Evolutionary conservation across 2,888 invertebrate genomes (phyloP), one percentile per base, ranked within the genome.

Genomic region (Sphaerophoria rueppellii): DNA sequence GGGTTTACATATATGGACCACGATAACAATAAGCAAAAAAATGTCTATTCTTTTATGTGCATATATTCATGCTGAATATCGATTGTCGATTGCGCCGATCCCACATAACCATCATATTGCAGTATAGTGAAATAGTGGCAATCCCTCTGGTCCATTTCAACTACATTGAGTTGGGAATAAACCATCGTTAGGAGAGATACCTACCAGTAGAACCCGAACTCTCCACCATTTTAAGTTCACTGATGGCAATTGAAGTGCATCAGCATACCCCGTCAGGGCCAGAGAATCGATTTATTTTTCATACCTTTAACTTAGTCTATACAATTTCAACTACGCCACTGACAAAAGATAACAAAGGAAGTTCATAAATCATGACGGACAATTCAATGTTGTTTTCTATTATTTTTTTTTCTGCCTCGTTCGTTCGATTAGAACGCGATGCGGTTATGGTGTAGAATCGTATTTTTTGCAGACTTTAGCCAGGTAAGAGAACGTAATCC

Each of bases 301-400:
- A 24, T 67, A 65, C 65, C 52, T 67, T 54, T 52, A 67, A 50
- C 65, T 65, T 37, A 24, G 24, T 37, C 14, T 63, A 9, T 52
- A 37, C 37, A 35, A 14, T 48, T 69, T 16, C 14, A 32, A 54
- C 67, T 48, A 32, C 43, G 67, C 54, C 40, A 54, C 67, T 52
- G 52, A 67, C 67, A 67, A 67, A 67, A 50, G 69, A 55, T 71
- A 82, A 82, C 73, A 82, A 78, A 78, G 82, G 67, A 73, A 82
- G 50, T 78, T 65, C 73, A 82, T 82, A 82, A 82, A 82, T 82
- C 78, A 78, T 82, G 78, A 58, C 72, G 63, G 55, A 73, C 72
- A 78, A 78, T 78, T 82, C 78, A 73, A 61, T 72, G 65, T 77
- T 34, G 52, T 58, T 77, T 63, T 70, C 71, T 71, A 24, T 57